Percentiles rank a stretch among this genome's conserved stretches.
phyloP scores from a whole-genome alignment of 2,113 vertebrate species.

The Microcebus tavaratra region DNA sequence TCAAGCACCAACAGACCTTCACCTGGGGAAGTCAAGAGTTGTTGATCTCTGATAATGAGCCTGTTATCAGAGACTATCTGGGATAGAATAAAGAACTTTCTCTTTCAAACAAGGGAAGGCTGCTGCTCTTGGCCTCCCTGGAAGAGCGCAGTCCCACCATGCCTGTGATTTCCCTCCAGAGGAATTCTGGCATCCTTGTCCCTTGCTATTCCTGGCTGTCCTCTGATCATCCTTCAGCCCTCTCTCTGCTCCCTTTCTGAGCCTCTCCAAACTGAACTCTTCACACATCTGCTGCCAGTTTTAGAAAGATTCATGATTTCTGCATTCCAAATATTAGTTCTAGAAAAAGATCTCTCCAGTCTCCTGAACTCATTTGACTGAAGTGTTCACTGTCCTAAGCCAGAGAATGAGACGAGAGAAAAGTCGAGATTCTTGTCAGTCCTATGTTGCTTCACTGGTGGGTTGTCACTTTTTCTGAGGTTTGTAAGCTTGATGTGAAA shows the following conservation, averaged over 20 bases:
- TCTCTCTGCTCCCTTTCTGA: neutral
- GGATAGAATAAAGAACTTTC: neutral
- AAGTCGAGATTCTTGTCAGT: neutral
- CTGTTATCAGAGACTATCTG: neutral
- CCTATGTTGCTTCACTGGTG: neutral
- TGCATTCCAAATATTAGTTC: conserved; percentile 39
- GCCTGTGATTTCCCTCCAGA: neutral
- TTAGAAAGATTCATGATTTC: conserved; percentile 19
- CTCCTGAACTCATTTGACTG: neutral
- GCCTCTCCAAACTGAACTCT: neutral
- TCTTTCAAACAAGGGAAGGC: neutral
- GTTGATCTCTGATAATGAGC: too few relatives aligned
- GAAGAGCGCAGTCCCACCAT: neutral
- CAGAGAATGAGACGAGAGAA: neutral
- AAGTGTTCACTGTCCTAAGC: neutral
- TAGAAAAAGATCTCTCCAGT: conserved; percentile 15
- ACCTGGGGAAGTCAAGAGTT: neutral
- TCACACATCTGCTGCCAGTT: neutral
- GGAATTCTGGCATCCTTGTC: neutral
- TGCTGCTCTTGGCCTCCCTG: neutral
- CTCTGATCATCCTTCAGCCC: neutral
- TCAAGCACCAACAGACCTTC: neutral
- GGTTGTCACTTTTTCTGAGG: neutral
- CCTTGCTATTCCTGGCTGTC: neutral
- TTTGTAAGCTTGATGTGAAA: neutral